Base-by-base conservation (phyloP, 2,113 vertebrate genomes). In the Megaceryle maxima region DNA sequence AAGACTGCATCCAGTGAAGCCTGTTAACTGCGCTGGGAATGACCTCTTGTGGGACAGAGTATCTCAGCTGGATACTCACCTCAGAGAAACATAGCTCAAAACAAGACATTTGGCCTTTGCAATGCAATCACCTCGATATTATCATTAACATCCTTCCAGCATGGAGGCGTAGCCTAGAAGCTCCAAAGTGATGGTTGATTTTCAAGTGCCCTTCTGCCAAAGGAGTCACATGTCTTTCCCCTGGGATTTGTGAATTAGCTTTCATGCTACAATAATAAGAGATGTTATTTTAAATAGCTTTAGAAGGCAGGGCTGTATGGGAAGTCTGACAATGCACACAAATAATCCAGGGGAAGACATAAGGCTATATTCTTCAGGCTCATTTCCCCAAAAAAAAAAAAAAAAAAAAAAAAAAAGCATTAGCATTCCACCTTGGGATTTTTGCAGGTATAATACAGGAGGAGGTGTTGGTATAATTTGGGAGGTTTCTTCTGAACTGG, bases 41-140 rank as follows among this genome's bases (percentile, higher is more conserved):
- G 6, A 96, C 69, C 22, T 79, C 88, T 48, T 16, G 4, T 11
- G 76, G 57, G 87, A 83, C 90, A 16, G 11, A 94, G 68, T 20
- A 69, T 37, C 79, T 92, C 67, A 96, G 90, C 94, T 97, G 91
- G 89, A 97, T 93, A 89, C 16, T 79, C 93, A 94, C 88, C 96
- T 97, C 90, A 91, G 97, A 97, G 88, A 97, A 97, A 96, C 83
- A 95, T 17, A 85, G 92, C 92, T 96, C 95, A 46, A 82, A 98
- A 96, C 88, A 95, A 96, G 96, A 79, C 53, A 73, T 90, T 83
- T 81, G 80, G 89, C 87, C 93, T 88, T 92, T 68, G 83, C 6
- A 48, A 88, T 93, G 84, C 91, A 94, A 94, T 96, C 95, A 73
- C 55, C 66, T 79, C 53, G 26, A 76, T 88, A 78, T 16, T 84